Base-by-base conservation (phyloP, 2,797 vertebrate species). In the Pempheris klunzingeri region DNA sequence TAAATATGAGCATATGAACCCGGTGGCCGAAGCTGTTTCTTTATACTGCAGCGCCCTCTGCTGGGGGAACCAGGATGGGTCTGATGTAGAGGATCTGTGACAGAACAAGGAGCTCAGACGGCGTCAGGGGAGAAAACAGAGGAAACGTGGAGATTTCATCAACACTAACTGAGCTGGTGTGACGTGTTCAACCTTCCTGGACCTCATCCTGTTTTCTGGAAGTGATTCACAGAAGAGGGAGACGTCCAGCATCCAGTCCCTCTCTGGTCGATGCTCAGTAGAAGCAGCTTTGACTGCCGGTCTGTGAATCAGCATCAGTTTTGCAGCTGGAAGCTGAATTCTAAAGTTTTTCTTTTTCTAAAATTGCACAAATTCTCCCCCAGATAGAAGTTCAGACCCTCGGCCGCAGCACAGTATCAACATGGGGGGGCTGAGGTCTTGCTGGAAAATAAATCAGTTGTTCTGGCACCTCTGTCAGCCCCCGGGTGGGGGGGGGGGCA, bases 41-140 rank as follows among this genome's bases (percentile, higher is more conserved):
- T 68, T 66, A 58, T 61, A 47, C 83, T 88, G 0, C 32, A 80
- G 72, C 88, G 61, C 94, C 93, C 90, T 92, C 94, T 94, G 75
- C 88, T 94, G 94, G 86, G 0, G 18, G 39, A 59, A 24, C 3
- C 0, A 54, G 2, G 28, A 57, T 46, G 9, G 17, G 24, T 32
- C 46, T 22, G n/a, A n/a, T n/a, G n/a, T n/a, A n/a, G n/a, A n/a
- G n/a, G n/a, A n/a, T n/a, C n/a, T n/a, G n/a, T n/a, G n/a, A n/a
- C n/a, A n/a, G n/a, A n/a, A n/a, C n/a, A n/a, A n/a, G n/a, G 4
- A 32, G 32, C 1, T 55, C 5, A 3, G 12, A 57, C 13, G 32
- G 0, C 53, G 49, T 50, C 3, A 24, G 17, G 24, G 8, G 7
- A 2, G 10, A 8, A 11, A 41, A 46, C 52, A 50, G 41, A 2